A percentile compares a stretch with the other conserved stretches of the same genome.
phyloP scores from a whole-genome alignment of 2,113 vertebrate genomes.

The Laticauda laticaudata region DNA sequence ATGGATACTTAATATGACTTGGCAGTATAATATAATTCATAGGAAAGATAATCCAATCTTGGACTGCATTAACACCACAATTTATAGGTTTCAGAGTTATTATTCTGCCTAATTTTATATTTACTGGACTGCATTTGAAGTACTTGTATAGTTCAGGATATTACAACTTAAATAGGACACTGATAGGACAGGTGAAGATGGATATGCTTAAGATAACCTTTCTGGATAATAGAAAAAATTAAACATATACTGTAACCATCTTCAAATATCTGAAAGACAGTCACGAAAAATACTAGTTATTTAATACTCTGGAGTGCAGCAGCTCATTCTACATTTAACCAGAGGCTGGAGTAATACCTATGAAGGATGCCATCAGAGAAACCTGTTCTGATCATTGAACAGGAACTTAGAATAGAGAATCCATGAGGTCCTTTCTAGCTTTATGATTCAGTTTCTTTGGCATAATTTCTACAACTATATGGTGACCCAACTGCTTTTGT shows the following conservation, averaged over 20 bases:
- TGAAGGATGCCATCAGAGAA: neutral
- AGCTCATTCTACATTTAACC: neutral
- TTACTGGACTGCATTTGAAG: neutral
- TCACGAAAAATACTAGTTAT: neutral
- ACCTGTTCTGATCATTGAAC: neutral
- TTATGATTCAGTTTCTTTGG: neutral
- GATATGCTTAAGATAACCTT: neutral
- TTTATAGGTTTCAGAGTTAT: neutral
- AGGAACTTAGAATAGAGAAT: neutral
- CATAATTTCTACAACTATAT: constrained; percentile 14
- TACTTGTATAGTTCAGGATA: neutral
- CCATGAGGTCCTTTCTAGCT: neutral
- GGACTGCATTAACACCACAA: neutral
- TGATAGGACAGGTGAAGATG: neutral
- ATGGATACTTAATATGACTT: neutral
- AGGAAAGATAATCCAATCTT: neutral
- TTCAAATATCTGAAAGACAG: neutral
- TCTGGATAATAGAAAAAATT: neutral
- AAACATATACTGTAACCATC: neutral
- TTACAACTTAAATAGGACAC: neutral
- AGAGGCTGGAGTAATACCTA: neutral
- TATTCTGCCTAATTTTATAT: neutral
- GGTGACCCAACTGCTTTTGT: constrained; percentile 41
- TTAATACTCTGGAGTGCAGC: neutral
- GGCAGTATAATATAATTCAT: neutral